A percentile compares a stretch with the other conserved stretches of the same genome.
These are phyloP conservation scores for Diplodus sargus DNA, from an alignment of 2,797 vertebrate species.

Conservation along the genomic window DNA sequence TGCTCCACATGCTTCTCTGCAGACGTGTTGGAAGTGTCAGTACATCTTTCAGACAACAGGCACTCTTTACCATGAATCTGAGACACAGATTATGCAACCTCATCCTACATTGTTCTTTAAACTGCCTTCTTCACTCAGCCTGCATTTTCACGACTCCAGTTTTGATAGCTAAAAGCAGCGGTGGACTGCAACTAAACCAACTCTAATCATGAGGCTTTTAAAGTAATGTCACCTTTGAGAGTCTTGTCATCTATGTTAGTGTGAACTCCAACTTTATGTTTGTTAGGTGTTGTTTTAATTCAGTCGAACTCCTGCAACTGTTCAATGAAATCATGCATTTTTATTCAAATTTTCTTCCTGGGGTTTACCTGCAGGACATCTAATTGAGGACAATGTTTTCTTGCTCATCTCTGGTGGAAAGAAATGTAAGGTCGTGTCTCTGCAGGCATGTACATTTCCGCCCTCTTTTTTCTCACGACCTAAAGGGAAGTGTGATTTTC, in stretches of 20 bases:
- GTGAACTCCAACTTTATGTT: slow-evolving; percentile 11
- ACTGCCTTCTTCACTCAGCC: slow-evolving; percentile 60
- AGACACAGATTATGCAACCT: slow-evolving; percentile 79
- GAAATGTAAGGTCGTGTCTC: slow-evolving; percentile 79
- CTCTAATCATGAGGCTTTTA: slow-evolving; percentile 12
- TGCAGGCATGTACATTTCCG: slow-evolving; percentile 75
- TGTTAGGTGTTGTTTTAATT: neutral
- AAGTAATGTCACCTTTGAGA: slow-evolving; percentile 8
- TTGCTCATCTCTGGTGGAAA: slow-evolving; percentile 67
- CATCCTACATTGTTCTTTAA: slow-evolving; percentile 68
- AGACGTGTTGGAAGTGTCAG: slow-evolving; percentile 70
- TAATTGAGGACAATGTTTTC: slow-evolving; percentile 58
- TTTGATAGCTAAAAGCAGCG: slow-evolving; percentile 57
- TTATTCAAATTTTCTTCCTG: slow-evolving; percentile 14
- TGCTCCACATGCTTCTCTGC: slow-evolving; percentile 63
- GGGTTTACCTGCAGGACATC: slow-evolving; percentile 51
- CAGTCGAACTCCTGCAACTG: neutral
- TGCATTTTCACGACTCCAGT: slow-evolving; percentile 53
- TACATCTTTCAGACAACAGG: slow-evolving; percentile 61
- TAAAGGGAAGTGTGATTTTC: slow-evolving; percentile 69
- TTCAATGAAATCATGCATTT: neutral
- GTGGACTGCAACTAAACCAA: slow-evolving; percentile 22
- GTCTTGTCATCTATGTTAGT: neutral
- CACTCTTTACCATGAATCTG: slow-evolving; percentile 73
- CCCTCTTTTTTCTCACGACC: slow-evolving; percentile 68